Evolutionary conservation across 2,113 vertebrate genomes (phyloP), one percentile per base, ranked within the genome.

Genomic region (Pseudorasbora parva): DNA sequence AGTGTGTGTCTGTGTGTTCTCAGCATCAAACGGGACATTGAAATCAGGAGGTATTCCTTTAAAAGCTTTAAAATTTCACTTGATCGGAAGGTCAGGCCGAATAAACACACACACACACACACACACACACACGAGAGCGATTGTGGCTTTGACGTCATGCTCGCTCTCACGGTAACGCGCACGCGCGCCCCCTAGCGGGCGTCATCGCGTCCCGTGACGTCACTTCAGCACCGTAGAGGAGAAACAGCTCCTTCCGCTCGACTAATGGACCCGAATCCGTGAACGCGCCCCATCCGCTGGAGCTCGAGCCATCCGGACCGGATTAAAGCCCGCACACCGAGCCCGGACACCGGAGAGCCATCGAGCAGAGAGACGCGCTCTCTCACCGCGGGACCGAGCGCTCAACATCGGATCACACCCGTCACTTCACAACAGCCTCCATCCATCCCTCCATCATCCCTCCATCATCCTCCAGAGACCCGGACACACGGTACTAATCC

Each of bases 221-320:
- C 92, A 93, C 91, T 94, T 93, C 92, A 94, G 94, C 93, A 93
- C 94, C 91, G 74, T 91, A 90, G 90, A 91, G 90, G 87, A 91
- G 91, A 91, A 68, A 93, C 92, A 94, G 93, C 91, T 91, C 91
- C 73, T 81, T 75, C 69, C 82, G 69, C 69, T 43, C 25, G 74
- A 62, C 74, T 90, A 88, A 88, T 89, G 84, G 86, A 91, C 74
- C 91, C 88, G 89, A 91, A 89, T 89, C 88, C 90, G 90, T 91
- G 93, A 91, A 90, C 88, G 92, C 92, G 82, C 88, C 91, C 91
- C 88, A 84, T 87, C 93, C 88, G 91, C 91, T 92, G 93, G 92
- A 91, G 92, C 91, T 86, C 87, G 72, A 37, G 33, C 33, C 5
- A 90, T 90, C 88, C 87, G 81, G 71, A 91, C 85, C 87, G 83